Base-by-base conservation (phyloP, 2,113 vertebrate genomes). In the Ursus arctos region DNA sequence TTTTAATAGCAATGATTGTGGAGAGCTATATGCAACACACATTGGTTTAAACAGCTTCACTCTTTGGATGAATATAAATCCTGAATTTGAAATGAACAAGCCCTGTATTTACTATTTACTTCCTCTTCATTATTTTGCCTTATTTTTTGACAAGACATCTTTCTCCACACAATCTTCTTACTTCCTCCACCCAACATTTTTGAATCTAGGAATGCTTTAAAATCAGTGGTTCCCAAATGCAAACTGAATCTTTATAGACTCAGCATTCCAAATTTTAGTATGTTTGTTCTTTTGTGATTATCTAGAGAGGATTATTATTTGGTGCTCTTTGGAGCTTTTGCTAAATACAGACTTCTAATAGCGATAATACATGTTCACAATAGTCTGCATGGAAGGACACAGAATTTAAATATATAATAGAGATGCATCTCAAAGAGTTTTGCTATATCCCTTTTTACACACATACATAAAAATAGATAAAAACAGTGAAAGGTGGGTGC, bases 141-240 rank as follows among this genome's bases (percentile, higher is more conserved):
- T 95, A 15, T 63, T 77, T 95, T 90, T 87, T 69, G 26, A 92
- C 40, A 86, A 89, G n/a, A 81, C 51, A 5, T 82, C 76, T 88
- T 79, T 79, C n/a, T 61, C 49, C 24, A 91, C 36, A n/a, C 12
- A 77, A 40, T 85, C 5, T 71, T 65, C 59, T 71, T 71, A 71
- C 28, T 94, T 55, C 49, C 6, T 28, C 40, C 21, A 57, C 72
- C 72, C 55, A 92, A 76, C 8, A 71, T 47, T 74, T 36, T 63
- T 89, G 83, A 94, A 76, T 33, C 33, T 33, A 71, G 28, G 97
- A 90, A 86, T 77, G 47, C 36, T 94, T 92, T 51, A 57, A 76
- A 69, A 76, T 14, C 49, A 49, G 74, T 55, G 13, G 67, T 72
- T 93, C 49, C 36, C 74, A 79, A 59, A 59, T 65, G 61, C 16